These are phyloP conservation scores for Morus bassanus DNA, from an alignment of 2,797 vertebrate genomes.

Conservation along the genomic window DNA sequence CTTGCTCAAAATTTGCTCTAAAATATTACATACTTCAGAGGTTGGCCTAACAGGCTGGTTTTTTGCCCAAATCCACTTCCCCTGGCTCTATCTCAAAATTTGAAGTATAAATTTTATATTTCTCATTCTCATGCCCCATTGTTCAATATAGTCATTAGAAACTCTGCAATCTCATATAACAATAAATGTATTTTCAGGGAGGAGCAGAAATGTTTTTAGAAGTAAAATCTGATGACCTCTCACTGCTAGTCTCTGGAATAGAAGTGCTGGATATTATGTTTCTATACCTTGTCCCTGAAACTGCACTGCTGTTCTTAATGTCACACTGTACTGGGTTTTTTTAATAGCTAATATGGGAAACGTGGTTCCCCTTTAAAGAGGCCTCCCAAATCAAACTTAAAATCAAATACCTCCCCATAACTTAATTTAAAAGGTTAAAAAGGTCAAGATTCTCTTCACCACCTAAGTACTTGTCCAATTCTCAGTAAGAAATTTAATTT, in stretches of 20 bases:
- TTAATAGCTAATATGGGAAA: background rate
- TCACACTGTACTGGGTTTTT: background rate
- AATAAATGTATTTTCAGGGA: background rate
- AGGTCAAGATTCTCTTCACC: background rate
- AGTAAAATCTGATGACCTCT: background rate
- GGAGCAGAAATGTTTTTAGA: background rate
- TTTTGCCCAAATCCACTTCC: background rate
- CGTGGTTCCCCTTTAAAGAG: background rate
- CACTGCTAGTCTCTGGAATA: background rate
- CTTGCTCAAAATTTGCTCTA: background rate
- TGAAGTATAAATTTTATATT: background rate
- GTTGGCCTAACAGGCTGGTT: background rate
- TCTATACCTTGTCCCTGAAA: background rate
- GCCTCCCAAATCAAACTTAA: background rate
- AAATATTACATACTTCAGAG: background rate
- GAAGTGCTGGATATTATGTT: background rate
- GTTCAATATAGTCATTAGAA: background rate
- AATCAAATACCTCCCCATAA: background rate
- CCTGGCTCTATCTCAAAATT: background rate
- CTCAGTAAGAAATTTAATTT: background rate
- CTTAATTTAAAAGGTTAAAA: slow-evolving; percentile 10
- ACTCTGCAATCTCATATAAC: background rate
- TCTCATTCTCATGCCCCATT: background rate
- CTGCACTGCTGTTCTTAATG: background rate
- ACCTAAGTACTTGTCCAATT: background rate